Evolutionary conservation across 2,797 vertebrate species (phyloP).

Genomic region (Mus minutoides): DNA sequence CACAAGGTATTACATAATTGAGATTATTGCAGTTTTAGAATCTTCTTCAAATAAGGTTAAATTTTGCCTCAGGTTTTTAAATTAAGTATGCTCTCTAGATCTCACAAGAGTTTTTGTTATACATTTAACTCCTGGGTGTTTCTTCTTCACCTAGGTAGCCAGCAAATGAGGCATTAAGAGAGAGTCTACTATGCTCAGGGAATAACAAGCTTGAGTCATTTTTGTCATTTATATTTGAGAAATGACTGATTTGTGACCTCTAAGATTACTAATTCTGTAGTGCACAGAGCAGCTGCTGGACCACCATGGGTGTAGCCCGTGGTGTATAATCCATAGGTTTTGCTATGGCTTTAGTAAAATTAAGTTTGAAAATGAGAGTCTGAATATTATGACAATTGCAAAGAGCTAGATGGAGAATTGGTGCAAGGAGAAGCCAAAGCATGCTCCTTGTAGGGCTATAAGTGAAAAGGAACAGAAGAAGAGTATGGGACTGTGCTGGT

Average conservation of each 20-base stretch:
- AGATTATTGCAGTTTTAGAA: conserved; percentile 51
- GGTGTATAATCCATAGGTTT: not conserved
- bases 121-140: not conserved
- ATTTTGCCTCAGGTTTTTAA: not conserved
- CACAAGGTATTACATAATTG: conserved; percentile 9
- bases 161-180: not conserved
- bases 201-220: not conserved
- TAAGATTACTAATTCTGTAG: not conserved
- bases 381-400: not conserved
- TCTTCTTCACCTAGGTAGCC: not conserved
- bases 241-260: not conserved
- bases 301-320: not conserved
- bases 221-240: conserved; percentile 16
- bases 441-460: not conserved
- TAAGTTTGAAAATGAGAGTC: not conserved
- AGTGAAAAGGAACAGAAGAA: not conserved
- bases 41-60: conserved; percentile 25
- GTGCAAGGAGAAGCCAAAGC: not conserved
- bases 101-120: not conserved
- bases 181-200: not conserved
- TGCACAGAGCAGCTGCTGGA: not conserved
- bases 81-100: not conserved
- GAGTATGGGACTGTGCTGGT: accelerated
- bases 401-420: not conserved
- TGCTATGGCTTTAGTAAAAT: not conserved